A percentile compares a stretch with the other conserved stretches of the same genome.
Evolutionary conservation across 2,888 invertebrate genomes (phyloP).

Genomic region (Operophtera brumata): DNA sequence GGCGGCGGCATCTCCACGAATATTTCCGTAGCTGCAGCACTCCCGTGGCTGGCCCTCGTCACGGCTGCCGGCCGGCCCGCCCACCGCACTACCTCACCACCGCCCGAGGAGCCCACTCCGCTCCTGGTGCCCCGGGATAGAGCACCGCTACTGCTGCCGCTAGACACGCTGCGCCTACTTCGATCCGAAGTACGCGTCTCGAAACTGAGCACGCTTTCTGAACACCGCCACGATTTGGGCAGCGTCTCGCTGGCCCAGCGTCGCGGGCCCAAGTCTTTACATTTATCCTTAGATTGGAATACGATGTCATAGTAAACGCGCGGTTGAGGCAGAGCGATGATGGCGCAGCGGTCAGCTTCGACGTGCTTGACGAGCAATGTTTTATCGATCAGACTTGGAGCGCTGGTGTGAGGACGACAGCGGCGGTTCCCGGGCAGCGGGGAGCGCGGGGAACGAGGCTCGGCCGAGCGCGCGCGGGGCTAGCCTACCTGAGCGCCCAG

Average conservation of each 20-base stretch:
- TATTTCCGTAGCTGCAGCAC: conserved; percentile 72
- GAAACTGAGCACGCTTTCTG: conserved; percentile 67
- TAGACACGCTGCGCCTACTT: conserved; percentile 56
- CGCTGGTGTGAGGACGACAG: conserved; percentile 57
- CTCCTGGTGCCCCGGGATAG: conserved; percentile 36
- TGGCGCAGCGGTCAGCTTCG: conserved; percentile 69
- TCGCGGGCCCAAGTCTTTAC: conserved; percentile 58
- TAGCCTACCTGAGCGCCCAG: conserved; percentile 84
- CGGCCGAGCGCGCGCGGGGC: conserved; percentile 77
- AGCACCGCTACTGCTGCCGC: conserved; percentile 47
- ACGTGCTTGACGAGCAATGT: conserved; percentile 70
- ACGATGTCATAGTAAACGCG: conserved; percentile 70
- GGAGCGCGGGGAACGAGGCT: conserved; percentile 56
- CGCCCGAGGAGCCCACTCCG: conserved; percentile 43
- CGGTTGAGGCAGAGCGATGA: conserved; percentile 71
- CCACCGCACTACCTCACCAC: conserved; percentile 70
- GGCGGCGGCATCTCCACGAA: conserved; percentile 73
- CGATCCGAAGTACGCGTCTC: conserved; percentile 52
- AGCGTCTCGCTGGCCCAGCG: conserved; percentile 69
- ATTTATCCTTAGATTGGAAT: conserved; percentile 50
- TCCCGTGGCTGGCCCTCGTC: conserved; percentile 77
- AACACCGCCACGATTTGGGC: conserved; percentile 73
- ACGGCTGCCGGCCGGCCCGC: conserved; percentile 75
- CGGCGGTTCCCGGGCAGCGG: conserved; percentile 47
- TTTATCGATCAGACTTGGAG: conserved; percentile 68